Evolutionary conservation across 2,888 invertebrate species (phyloP).

Genomic region (Siphonodentalium dalli): DNA sequence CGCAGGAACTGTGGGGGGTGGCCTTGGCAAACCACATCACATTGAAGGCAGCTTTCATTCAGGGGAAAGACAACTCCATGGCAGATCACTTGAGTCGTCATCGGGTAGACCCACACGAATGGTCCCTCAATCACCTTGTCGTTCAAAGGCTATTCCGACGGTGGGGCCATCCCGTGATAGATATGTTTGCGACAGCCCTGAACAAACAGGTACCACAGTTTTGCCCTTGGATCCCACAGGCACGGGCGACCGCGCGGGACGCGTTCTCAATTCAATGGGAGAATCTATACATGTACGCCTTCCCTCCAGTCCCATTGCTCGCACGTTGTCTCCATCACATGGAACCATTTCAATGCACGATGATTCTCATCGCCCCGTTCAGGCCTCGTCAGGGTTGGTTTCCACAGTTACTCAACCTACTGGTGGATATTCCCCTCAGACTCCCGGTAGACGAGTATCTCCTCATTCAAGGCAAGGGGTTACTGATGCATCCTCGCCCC

Average conservation of each 20-base stretch:
- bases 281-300: constrained; percentile 15
- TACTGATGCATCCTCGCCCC: neutral
- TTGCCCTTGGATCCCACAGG: constrained; percentile 20
- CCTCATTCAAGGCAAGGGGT: neutral
- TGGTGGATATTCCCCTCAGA: constrained; percentile 14
- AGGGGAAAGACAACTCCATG: constrained; percentile 9
- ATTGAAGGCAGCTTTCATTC: constrained; percentile 12
- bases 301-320: constrained; percentile 23
- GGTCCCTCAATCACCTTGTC: constrained; percentile 17
- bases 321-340: constrained; percentile 15
- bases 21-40: constrained; percentile 9
- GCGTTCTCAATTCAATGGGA: constrained; percentile 18
- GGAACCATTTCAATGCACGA: constrained; percentile 13
- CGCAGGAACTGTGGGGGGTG: constrained; percentile 6
- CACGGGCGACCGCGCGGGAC: constrained; percentile 12
- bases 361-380: constrained; percentile 14
- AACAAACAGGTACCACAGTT: constrained; percentile 11
- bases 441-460: constrained; percentile 11
- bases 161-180: constrained; percentile 14
- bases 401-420: constrained; percentile 13
- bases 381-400: constrained; percentile 21
- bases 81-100: constrained; percentile 13
- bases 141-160: neutral
- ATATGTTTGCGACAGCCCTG: constrained; percentile 20
- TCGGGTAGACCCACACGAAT: constrained; percentile 18